Base-by-base conservation (phyloP, 2,888 invertebrate genomes). In the Drosophila helvetica region DNA sequence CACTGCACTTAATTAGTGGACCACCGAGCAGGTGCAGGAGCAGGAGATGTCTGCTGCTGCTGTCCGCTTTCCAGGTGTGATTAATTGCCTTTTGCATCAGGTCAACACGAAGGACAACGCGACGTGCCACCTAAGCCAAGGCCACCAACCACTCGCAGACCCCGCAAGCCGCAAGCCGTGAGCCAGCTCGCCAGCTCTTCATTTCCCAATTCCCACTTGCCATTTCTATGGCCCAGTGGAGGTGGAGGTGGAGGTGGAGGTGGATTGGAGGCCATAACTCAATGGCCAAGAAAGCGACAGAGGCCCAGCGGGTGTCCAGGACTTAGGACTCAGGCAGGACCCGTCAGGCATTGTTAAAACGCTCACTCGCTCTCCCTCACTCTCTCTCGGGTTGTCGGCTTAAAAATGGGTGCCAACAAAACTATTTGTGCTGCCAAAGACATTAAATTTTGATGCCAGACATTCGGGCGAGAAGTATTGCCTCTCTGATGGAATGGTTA, bases 381-480 rank as follows among this genome's bases (percentile, higher is more conserved):
- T 33, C 30, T 33, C 12, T 33, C 33, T 30, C 12, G 19, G 17
- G 3, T 6, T 47, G 42, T 22, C 25, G 51, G 70, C 72, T 80
- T 80, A 78, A 83, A 81, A 81, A 80, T 75, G 80, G 63, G 69
- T 70, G 68, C 53, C 74, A 38, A 38, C 74, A 58, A 78, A 74
- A 78, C 80, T 77, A 83, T 81, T 71, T 58, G 64, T 80, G 71
- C 80, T 78, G 84, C 66, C 79, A 78, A 78, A 61, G 74, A 80
- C 79, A 83, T 81, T 80, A 84, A 80, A 80, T 79, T 81, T 84
- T 77, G 79, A 80, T 81, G 77, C 59, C 79, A 78, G 82, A 62
- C 77, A 67, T 55, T 33, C 17, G 52, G 18, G 45, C 46, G 52
- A 45, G n/a, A 12, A 27, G 61, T 42, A 43, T 48, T 48, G 25